Percentiles rank a stretch among this genome's conserved stretches.
Evolutionary conservation across 2,797 vertebrate species (phyloP).

Genomic region (Lacerta agilis): DNA sequence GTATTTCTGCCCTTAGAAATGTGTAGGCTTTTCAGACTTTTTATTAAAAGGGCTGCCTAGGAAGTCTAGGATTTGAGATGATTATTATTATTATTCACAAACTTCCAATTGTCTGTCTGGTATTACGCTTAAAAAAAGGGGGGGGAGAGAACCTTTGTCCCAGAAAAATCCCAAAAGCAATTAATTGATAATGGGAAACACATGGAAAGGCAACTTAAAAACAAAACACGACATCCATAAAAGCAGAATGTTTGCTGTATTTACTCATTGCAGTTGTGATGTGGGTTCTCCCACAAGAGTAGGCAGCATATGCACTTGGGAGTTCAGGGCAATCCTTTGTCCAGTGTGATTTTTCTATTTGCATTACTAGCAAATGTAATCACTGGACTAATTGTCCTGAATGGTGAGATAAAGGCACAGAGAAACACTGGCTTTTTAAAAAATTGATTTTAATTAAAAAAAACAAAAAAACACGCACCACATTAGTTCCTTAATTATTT

Average conservation of each 20-base stretch:
- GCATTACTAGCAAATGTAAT: slow-evolving; percentile 54
- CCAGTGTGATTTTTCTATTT: slow-evolving; percentile 55
- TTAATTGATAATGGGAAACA: neutral
- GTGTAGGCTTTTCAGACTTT: neutral
- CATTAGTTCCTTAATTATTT: slow-evolving; percentile 15
- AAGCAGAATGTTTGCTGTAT: neutral
- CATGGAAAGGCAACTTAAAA: neutral
- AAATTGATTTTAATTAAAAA: neutral
- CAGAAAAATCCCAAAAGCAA: neutral
- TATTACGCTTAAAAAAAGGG: neutral
- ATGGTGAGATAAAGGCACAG: neutral
- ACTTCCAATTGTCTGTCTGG: neutral
- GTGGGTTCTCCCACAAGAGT: neutral
- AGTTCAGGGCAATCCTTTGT: slow-evolving; percentile 12
- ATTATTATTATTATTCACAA: neutral
- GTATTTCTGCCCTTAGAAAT: slow-evolving; percentile 19
- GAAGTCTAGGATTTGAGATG: neutral
- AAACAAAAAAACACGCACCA: too few species aligned
- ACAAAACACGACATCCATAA: neutral
- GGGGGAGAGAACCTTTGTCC: neutral
- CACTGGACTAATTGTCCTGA: slow-evolving; percentile 29
- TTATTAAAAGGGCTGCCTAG: slow-evolving; percentile 31
- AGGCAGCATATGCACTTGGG: neutral
- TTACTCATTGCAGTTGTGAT: neutral
- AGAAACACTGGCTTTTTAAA: slow-evolving; percentile 2